Evolutionary conservation across 2,888 invertebrate genomes (phyloP).

Genomic region (Kryphioiulus occultus): DNA sequence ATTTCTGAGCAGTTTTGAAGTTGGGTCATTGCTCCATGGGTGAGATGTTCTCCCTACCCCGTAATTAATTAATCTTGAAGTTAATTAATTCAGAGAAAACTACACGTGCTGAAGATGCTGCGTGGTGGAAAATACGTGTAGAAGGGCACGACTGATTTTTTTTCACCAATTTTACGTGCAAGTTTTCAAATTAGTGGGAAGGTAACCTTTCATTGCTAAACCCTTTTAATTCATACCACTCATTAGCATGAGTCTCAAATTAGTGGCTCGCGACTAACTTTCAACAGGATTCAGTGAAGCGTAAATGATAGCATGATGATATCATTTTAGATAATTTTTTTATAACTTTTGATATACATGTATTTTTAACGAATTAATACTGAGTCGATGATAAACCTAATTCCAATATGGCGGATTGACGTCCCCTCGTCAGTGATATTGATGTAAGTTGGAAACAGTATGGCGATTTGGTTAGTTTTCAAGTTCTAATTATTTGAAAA

Average conservation of each 20-base stretch:
- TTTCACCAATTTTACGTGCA: neutral
- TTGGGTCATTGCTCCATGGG: constrained; percentile 16
- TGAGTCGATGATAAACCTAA: too few relatives aligned
- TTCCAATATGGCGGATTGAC: too few relatives aligned
- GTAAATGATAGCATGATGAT: neutral
- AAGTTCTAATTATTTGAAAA: too few relatives aligned
- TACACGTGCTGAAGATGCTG: neutral
- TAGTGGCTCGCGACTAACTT: neutral
- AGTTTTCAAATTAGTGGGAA: constrained; percentile 9
- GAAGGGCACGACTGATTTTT: neutral
- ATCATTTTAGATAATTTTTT: too few relatives aligned
- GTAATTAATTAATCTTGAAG: neutral
- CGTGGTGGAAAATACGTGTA: neutral
- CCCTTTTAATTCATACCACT: neutral
- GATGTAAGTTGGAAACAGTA: too few relatives aligned
- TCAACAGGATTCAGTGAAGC: neutral
- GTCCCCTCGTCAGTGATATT: too few relatives aligned
- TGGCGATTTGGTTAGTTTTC: too few relatives aligned
- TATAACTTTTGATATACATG: too few relatives aligned
- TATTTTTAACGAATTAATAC: too few relatives aligned
- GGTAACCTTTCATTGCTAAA: neutral
- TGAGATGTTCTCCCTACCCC: neutral
- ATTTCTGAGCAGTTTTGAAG: neutral
- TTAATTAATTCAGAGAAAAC: neutral
- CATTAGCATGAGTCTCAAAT: neutral